Evolutionary conservation across 2,113 vertebrate species (phyloP), one percentile per base, ranked within the genome.

Genomic region (Mormyrus iriodes): DNA sequence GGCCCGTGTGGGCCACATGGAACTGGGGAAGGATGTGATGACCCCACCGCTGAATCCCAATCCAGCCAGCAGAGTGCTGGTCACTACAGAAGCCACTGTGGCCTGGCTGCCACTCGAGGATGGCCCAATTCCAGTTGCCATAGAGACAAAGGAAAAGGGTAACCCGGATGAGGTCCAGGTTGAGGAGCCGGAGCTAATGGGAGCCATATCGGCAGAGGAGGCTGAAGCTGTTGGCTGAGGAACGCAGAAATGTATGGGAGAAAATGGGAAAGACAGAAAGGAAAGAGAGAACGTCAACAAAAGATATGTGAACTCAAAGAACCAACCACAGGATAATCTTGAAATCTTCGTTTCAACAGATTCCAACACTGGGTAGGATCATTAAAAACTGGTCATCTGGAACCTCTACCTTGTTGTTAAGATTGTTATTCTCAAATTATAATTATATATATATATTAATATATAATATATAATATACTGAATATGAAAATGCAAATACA

Each of bases 131-230:
- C 98, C 98, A 0, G 98, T 99, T 48, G 98, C 98, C 97, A 99
- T 99, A 88, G 98, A 99, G 88, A 99, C 98, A 0, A 99, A 98
- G 24, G 98, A 99, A 95, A 99, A 99, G 89, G 98, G 98, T 90
- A 99, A 97, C 90, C 98, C 98, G 0, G 98, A 98, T 88, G 98
- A 98, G 0, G 98, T 98, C 98, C 98, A 99, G 2, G 98, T 99
- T 61, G 98, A 99, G 84, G 98, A 99, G 84, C 98, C 98, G 0
- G 98, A 99, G 94, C 98, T 99, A 95, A 99, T 99, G 91, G 98
- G 98, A 90, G 98, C 98, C 98, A 99, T 99, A 94, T 99, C 98
- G 0, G 98, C 98, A 0, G 98, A 98, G 76, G 98, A 98, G 85
- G 97, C 98, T 91, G 98, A 99, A 3, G 97, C 96, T 0, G 98